Evolutionary conservation across 2,888 invertebrate species (phyloP), one percentile per base, ranked within the genome.

Genomic region (Hybos culiciformis): DNA sequence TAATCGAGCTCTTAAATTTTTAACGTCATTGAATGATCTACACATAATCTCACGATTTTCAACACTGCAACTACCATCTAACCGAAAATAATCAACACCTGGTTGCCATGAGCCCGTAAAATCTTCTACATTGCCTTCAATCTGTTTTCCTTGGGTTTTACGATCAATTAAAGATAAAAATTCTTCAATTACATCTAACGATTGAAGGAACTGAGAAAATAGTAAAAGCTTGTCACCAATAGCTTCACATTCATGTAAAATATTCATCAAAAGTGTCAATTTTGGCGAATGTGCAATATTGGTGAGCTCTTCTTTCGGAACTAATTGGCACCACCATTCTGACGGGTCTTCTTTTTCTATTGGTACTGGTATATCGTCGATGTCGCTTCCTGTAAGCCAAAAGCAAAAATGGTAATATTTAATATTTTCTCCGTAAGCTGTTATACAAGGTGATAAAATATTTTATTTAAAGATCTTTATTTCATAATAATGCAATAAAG

Each of bases 141-240:
- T 58, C 24, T 60, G 61, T 26, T 55, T 52, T 57, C 70, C 66
- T 51, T 80, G 80, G n/a, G 83, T 80, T 31, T 80, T 79, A 49
- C 81, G 79, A 58, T 91, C 82, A 41, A 85, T 76, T 62, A 78
- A 72, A 2, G 74, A 72, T 37, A 98, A 70, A 68, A 96, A 93
- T 54, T 86, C 78, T 64, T 97, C 94, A 52, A 99, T 94, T 47
- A 96, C 74, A 61, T 92, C 83, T 54, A 99, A 66, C 0, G 94
- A 90, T 58, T 90, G 83, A 43, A 98, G 67, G 0, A 93, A 94
- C 61, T 98, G 97, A 11, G 94, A 96, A 68, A 99, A 99, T 19
- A 98, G 80, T 59, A 97, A 71, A 41, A 97, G 70, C 73, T 97
- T 97, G 61, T 99, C 98, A 1, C 97, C 97, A 51, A 96, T 92